Conservation (phyloP, 53 echinoderm and acorn worm species). For the Holothuria leucospilota region DNA sequence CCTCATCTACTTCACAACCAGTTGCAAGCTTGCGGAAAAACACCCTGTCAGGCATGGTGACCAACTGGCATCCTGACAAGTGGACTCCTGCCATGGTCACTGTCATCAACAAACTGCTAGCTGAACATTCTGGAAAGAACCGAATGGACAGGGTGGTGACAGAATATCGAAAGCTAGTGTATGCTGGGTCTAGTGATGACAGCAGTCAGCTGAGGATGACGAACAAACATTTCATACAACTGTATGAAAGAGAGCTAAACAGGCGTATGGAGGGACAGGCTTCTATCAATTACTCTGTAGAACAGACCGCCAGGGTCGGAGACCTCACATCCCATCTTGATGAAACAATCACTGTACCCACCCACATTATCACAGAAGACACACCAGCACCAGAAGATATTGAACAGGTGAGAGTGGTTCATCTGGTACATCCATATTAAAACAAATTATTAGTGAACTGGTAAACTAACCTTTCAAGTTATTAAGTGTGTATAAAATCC, state of each 20-base stretch:
- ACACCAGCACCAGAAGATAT: too few relatives aligned
- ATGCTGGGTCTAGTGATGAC: neutral
- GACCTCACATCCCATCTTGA: too few relatives aligned
- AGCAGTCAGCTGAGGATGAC: neutral
- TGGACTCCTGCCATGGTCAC: slow-evolving; percentile 26
- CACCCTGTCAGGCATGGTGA: slow-evolving; percentile 15
- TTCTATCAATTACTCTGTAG: neutral
- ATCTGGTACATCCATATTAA: too few relatives aligned
- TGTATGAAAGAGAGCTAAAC: neutral
- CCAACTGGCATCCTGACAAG: slow-evolving; percentile 13
- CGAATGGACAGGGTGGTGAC: slow-evolving; percentile 15
- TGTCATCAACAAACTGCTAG: neutral
- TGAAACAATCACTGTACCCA: too few relatives aligned
- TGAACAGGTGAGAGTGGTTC: too few relatives aligned
- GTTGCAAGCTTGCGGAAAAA: too few relatives aligned
- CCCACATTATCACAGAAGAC: too few relatives aligned
- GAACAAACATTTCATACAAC: neutral
- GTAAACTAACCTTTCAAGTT: too few relatives aligned
- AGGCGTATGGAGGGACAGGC: neutral
- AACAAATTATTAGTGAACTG: too few relatives aligned
- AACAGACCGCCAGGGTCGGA: too few relatives aligned
- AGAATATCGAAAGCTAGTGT: slow-evolving; percentile 13
- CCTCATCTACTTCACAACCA: too few relatives aligned
- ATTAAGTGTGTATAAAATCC: too few relatives aligned
- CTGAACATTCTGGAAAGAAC: neutral